Conservation (phyloP, 2,113 vertebrate species). For the Planiliza haematocheilus region DNA sequence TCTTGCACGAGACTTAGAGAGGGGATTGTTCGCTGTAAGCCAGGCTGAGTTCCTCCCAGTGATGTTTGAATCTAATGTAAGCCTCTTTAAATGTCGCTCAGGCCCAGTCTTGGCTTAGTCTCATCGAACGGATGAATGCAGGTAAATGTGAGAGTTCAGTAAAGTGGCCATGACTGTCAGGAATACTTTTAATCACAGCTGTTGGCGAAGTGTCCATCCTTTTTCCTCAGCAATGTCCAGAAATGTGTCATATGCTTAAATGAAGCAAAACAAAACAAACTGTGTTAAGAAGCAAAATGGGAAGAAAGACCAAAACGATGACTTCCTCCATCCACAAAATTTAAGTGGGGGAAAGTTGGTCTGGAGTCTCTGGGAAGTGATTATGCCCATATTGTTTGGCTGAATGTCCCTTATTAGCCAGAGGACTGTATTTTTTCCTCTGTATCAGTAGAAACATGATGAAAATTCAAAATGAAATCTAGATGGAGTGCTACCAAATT, state of each 20-base stretch:
- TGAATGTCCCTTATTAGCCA: too few species aligned
- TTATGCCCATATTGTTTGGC: too few species aligned
- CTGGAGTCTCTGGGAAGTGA: too few species aligned
- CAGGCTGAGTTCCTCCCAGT: background rate
- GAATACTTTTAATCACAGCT: conserved; percentile 14
- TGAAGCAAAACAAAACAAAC: too few species aligned
- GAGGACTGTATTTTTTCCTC: too few species aligned
- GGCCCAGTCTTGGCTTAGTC: rapidly evolving
- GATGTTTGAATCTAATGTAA: conserved; percentile 13
- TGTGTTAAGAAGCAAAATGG: too few species aligned
- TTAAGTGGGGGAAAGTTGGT: too few species aligned
- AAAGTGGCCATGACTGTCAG: background rate
- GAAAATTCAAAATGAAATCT: too few species aligned
- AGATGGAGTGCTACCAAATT: too few species aligned
- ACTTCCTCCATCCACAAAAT: too few species aligned
- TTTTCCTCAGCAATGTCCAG: rapidly evolving
- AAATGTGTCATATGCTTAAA: background rate
- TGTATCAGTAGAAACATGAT: too few species aligned
- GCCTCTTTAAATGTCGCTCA: conserved; percentile 14
- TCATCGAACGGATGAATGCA: background rate
- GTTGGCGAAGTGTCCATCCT: background rate
- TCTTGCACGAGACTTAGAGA: conserved; percentile 19
- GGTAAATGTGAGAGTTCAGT: background rate
- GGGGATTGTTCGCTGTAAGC: conserved; percentile 13
- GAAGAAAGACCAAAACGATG: too few species aligned